Evolutionary conservation across 2,888 invertebrate species (phyloP).

Genomic region (Rugalucina vietnamica): DNA sequence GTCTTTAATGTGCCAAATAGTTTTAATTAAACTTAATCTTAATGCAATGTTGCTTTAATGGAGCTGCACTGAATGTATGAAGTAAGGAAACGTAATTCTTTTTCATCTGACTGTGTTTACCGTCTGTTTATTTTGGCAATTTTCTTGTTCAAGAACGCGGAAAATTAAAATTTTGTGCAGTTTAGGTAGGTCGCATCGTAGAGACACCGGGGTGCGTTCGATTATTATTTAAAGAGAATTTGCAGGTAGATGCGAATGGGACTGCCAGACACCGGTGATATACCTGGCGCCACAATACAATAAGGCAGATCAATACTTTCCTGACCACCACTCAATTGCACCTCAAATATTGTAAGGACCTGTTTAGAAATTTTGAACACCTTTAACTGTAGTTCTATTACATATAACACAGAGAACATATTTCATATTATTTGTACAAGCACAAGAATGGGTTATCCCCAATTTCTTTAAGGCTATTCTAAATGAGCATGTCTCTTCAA

Average conservation of each 20-base stretch:
- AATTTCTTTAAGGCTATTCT: too few relatives aligned
- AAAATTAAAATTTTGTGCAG: slow-evolving; percentile 27
- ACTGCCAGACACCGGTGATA: neutral
- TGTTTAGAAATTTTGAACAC: too few relatives aligned
- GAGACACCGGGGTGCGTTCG: neutral
- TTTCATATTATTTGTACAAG: too few relatives aligned
- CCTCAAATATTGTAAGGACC: too few relatives aligned
- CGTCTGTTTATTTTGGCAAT: slow-evolving; percentile 24
- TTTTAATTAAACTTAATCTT: too few relatives aligned
- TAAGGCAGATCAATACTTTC: too few relatives aligned
- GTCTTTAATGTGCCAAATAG: neutral
- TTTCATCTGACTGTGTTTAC: neutral
- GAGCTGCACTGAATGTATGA: neutral
- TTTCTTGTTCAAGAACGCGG: slow-evolving; percentile 40
- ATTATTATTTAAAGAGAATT: neutral
- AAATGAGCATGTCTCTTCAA: too few relatives aligned
- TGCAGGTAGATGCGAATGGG: slow-evolving; percentile 1
- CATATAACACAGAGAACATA: too few relatives aligned
- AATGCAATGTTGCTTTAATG: neutral
- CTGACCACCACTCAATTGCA: too few relatives aligned
- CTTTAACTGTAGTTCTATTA: too few relatives aligned
- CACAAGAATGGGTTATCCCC: too few relatives aligned
- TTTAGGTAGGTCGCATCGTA: neutral
- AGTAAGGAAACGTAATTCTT: slow-evolving; percentile 6
- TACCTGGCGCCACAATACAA: neutral